phyloP scores from a whole-genome alignment of 2,797 vertebrate genomes.

The Spea hammondii region DNA sequence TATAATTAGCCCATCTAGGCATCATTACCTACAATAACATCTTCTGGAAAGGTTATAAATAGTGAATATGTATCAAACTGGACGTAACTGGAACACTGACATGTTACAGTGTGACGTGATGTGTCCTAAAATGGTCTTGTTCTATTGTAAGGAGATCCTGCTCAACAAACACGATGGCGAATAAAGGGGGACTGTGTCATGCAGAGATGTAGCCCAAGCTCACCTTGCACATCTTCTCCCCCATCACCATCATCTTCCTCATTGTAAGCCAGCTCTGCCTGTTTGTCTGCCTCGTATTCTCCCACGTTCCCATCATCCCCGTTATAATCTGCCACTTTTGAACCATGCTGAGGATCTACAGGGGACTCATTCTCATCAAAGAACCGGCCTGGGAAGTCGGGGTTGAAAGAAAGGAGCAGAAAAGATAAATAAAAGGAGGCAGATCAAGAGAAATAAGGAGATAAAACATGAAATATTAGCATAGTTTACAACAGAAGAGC shows the following conservation, averaged over 20 bases:
- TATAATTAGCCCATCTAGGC: no score
- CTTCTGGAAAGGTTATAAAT: no score
- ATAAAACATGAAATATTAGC: constrained; percentile 54
- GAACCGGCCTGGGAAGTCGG: constrained; percentile 97
- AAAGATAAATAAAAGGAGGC: constrained; percentile 55
- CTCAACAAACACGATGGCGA: no score
- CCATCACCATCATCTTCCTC: constrained; percentile 99
- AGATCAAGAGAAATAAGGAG: constrained; percentile 33
- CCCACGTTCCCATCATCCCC: constrained; percentile 99
- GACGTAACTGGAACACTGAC: no score
- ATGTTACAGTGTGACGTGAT: no score
- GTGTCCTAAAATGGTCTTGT: no score
- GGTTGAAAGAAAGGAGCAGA: constrained; percentile 74
- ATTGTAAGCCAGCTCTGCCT: constrained; percentile 99
- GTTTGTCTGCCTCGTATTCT: constrained; percentile 99
- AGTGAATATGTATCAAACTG: no score
- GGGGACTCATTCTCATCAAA: constrained; percentile 99
- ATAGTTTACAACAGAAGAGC: constrained; percentile 23
- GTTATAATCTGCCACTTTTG: constrained; percentile 99
- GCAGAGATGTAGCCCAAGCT: constrained; percentile 78
- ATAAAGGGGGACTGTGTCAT: constrained; percentile 48
- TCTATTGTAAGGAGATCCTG: no score
- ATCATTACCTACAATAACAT: no score
- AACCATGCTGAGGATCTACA: constrained; percentile 97
- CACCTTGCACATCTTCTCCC: constrained; percentile 99